Conservation (phyloP, 2,888 invertebrate genomes). For the Rhagophthalmus giganteus region DNA sequence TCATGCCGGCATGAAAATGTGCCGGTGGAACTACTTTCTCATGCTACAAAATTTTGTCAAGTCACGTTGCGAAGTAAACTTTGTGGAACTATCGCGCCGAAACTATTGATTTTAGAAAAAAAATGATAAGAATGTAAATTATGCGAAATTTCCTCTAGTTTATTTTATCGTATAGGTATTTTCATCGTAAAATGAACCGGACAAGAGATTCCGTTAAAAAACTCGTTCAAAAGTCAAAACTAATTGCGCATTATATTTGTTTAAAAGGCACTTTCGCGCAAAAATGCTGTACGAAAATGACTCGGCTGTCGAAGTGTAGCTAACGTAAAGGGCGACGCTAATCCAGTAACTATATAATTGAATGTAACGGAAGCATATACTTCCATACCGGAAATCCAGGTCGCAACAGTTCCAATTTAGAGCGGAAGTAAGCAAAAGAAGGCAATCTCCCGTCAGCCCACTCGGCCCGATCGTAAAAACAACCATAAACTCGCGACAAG, state of each 20-base stretch:
- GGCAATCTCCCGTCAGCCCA: constrained; percentile 31
- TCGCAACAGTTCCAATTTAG: constrained; percentile 29
- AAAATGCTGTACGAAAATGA: background rate
- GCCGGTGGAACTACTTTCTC: too few species aligned
- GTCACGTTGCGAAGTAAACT: too few species aligned
- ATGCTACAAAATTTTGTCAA: too few species aligned
- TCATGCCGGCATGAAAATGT: too few species aligned
- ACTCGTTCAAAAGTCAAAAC: background rate
- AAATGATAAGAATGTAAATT: too few species aligned
- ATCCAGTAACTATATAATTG: constrained; percentile 22
- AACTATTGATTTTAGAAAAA: too few species aligned
- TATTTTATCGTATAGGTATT: too few species aligned
- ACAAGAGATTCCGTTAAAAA: too few species aligned
- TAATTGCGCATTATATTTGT: background rate
- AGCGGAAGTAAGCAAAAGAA: constrained; percentile 32
- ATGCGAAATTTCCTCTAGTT: too few species aligned
- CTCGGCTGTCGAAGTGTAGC: background rate
- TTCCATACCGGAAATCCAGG: constrained; percentile 27
- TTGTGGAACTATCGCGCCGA: too few species aligned
- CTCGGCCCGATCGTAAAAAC: constrained; percentile 37
- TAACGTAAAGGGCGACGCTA: constrained; percentile 4
- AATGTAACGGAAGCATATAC: constrained; percentile 27
- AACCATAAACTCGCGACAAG: constrained; percentile 40
- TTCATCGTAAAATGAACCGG: background rate
- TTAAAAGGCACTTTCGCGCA: background rate